These are phyloP conservation scores for Suricata suricatta DNA, from an alignment of 2,113 vertebrate species.

Conservation along the genomic window DNA sequence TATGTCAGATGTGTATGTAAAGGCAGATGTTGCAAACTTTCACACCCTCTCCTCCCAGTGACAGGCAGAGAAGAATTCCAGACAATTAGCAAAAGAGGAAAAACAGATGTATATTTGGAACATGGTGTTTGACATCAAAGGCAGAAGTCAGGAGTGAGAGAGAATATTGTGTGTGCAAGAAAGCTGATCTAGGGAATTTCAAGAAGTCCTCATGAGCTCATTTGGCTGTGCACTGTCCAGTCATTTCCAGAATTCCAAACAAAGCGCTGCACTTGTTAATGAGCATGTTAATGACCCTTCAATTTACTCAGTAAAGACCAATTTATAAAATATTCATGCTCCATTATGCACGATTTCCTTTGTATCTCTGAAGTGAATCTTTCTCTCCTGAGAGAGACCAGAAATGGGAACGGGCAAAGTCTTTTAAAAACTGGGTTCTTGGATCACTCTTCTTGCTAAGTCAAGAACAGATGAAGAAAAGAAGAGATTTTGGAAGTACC, in stretches of 20 bases:
- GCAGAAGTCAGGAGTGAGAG: constrained; percentile 61
- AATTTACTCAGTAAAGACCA: constrained; percentile 83
- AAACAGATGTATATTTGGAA: constrained; percentile 82
- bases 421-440: constrained; percentile 9
- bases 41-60: constrained; percentile 70
- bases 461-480: not conserved
- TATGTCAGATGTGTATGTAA: not conserved
- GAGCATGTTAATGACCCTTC: constrained; percentile 84
- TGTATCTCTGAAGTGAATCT: constrained; percentile 67
- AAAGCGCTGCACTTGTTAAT: constrained; percentile 82
- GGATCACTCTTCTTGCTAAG: not conserved
- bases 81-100: constrained; percentile 79
- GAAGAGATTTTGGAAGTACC: not conserved
- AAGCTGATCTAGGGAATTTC: constrained; percentile 75
- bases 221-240: constrained; percentile 69
- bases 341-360: constrained; percentile 82
- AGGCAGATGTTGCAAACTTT: constrained; percentile 77
- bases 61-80: constrained; percentile 80
- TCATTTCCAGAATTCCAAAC: constrained; percentile 83
- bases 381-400: constrained; percentile 35
- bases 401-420: constrained; percentile 10
- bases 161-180: not conserved
- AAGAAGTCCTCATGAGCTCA: constrained; percentile 63
- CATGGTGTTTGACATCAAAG: constrained; percentile 72
- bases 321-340: constrained; percentile 86